A percentile compares a stretch with the other conserved stretches of the same genome.
These are phyloP conservation scores for Drosophila sechellia DNA, from an alignment of 1,140 invertebrate species.

Conservation along the genomic window DNA sequence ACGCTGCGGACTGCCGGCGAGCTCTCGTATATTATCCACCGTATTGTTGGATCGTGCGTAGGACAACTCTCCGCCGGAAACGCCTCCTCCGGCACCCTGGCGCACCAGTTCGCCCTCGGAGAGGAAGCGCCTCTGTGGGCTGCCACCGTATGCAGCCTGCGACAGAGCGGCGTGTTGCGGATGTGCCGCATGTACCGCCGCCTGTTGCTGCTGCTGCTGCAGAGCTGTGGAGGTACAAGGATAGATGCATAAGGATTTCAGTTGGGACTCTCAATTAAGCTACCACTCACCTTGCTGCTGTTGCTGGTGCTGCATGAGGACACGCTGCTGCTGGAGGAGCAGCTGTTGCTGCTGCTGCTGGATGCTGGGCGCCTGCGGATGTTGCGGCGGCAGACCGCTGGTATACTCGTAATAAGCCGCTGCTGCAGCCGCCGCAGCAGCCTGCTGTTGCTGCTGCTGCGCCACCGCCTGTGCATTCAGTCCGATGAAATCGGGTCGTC, in stretches of 20 bases:
- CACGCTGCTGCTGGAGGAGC: constrained; percentile 71
- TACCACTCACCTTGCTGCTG: constrained; percentile 68
- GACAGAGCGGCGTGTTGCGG: constrained; percentile 61
- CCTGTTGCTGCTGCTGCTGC: constrained; percentile 49
- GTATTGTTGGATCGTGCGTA: constrained; percentile 87
- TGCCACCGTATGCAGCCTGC: constrained; percentile 85
- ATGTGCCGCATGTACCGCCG: constrained; percentile 43
- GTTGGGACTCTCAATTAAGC: not conserved
- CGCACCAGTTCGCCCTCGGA: constrained; percentile 93
- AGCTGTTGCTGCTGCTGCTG: constrained; percentile 78
- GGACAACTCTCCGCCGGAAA: constrained; percentile 85
- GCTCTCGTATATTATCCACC: constrained; percentile 89
- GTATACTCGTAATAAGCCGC: constrained; percentile 86
- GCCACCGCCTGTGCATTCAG: constrained; percentile 84
- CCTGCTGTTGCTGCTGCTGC: constrained; percentile 58
- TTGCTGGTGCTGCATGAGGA: constrained; percentile 77
- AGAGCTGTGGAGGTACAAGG: constrained; percentile 23
- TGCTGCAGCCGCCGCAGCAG: constrained; percentile 80
- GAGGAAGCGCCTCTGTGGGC: constrained; percentile 93
- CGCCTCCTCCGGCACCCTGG: constrained; percentile 86
- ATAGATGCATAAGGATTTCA: not conserved
- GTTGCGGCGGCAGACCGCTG: constrained; percentile 77
- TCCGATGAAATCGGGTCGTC: constrained; percentile 93
- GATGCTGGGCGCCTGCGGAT: constrained; percentile 74
- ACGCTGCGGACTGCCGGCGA: constrained; percentile 93